phyloP scores from a whole-genome alignment of 2,113 vertebrate genomes.

The Cavia porcellus region DNA sequence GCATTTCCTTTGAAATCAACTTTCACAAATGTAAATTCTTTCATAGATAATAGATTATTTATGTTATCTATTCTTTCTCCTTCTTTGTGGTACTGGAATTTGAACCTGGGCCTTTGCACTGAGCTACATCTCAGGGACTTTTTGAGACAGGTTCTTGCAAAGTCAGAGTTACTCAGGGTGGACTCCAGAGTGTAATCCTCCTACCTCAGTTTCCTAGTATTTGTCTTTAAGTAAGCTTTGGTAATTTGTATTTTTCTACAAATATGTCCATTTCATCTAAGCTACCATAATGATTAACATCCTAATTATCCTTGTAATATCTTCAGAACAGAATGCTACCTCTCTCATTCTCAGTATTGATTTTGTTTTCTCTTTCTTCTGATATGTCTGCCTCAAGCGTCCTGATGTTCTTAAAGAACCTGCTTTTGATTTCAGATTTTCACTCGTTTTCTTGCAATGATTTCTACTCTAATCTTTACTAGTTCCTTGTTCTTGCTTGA shows the following conservation, averaged over 20 bases:
- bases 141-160: not conserved
- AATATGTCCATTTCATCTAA: constrained; percentile 18
- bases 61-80: not conserved
- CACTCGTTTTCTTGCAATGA: not conserved
- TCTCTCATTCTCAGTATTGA: not conserved
- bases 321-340: not conserved
- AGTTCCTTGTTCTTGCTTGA: not conserved
- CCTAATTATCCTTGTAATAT: not conserved
- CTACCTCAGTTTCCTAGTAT: not conserved
- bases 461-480: constrained; percentile 13
- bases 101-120: not conserved
- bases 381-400: not conserved
- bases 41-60: not conserved
- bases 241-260: constrained; percentile 5
- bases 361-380: not conserved
- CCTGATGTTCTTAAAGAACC: not conserved
- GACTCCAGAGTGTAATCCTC: not conserved
- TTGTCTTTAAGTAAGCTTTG: not conserved
- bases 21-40: constrained; percentile 52
- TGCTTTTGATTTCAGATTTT: constrained; percentile 27
- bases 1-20: not conserved
- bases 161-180: not conserved
- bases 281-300: not conserved
- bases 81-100: not conserved
- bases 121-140: not conserved